Base-by-base conservation (phyloP, 2,113 vertebrate species). In the Heterocephalus glaber region DNA sequence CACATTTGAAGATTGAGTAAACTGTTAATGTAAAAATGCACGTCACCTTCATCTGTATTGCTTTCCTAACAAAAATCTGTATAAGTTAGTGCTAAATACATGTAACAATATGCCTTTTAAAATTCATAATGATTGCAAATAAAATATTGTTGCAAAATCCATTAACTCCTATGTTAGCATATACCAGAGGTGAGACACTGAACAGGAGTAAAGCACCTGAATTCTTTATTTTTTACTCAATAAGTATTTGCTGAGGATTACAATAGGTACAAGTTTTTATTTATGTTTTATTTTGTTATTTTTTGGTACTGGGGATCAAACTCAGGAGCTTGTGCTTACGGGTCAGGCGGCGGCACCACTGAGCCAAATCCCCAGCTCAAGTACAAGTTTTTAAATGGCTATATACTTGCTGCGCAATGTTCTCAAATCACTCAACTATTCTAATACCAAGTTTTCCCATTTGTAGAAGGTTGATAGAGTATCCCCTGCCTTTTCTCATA, bases 61-160 rank as follows among this genome's bases (percentile, higher is more conserved):
- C 14, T 86, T 12, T 92, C 63, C 65, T 88, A 63, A 92, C 54
- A 88, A 95, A 92, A 70, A 82, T 30, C 24, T 94, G 19, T 38
- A 47, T 54, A 72, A 92, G 24, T n/a, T 4, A 91, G 52, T 44
- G 10, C 20, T 92, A 85, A 92, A 41, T 86, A 76, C 90, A 54
- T 81, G 60, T 4, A 24, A 82, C 30, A 70, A 63, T n/a, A 52
- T 74, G 41, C 5, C 54, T 91, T 90, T 72, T 49, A 38, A 5
- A 89, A 89, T 88, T 88, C 41, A 79, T 83, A 70, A 65, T 38
- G 3, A 79, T 63, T 26, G 65, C 7, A 93, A 77, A 70, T 61
- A 49, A 93, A 16, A 28, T 17, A 80, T 1, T 85, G 14, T 89
- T 84, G 14, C 13, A 93, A 92, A 90, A 93, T 79, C 22, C 19